Base-by-base conservation (phyloP, 1,140 invertebrate species). In the Stegodyphus mimosarum region DNA sequence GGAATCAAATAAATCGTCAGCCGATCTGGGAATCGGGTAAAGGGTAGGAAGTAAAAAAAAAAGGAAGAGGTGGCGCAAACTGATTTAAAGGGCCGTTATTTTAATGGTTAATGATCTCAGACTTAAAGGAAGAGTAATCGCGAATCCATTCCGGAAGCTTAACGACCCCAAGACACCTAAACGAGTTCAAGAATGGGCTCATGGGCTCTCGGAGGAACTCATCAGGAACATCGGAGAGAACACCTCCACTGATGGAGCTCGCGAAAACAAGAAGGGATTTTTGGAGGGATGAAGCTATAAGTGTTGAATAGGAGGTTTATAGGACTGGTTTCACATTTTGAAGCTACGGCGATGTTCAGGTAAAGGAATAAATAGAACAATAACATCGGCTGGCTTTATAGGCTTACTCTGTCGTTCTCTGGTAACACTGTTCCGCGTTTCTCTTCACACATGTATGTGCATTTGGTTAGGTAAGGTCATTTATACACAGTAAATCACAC, bases 41-140 rank as follows among this genome's bases (percentile, higher is more conserved):
- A 33, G 33, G 33, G 33, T 33, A 33, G 33, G 33, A 33, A 33
- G 6, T 48, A 6, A 49, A 51, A 72, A 13, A 72, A 72, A 51
- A 18, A 60, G 17, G 60, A 18, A 11, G 52, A 74, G 60, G 15
- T 33, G 51, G 51, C 53, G 33, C 53, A 74, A 60, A 48, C 72
- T 60, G 72, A 74, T 74, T 74, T 74, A 74, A 74, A 60, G 72
- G 72, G 72, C 18, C 72, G 52, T 74, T 74, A 74, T 74, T 74
- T 74, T 74, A 74, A 74, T 74, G 72, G 72, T 74, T 74, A 55
- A 74, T 74, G 72, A 74, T 74, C 72, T 13, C 52, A 18, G 60
- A 74, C 72, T 74, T 74, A 74, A 74, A 74, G 51, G 72, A 74
- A 74, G 72, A 74, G 72, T 74, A 74, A 74, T 74, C 9, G 72